These are phyloP conservation scores for Anthonomus grandis DNA, from an alignment of 1,140 invertebrate species.

Conservation along the genomic window DNA sequence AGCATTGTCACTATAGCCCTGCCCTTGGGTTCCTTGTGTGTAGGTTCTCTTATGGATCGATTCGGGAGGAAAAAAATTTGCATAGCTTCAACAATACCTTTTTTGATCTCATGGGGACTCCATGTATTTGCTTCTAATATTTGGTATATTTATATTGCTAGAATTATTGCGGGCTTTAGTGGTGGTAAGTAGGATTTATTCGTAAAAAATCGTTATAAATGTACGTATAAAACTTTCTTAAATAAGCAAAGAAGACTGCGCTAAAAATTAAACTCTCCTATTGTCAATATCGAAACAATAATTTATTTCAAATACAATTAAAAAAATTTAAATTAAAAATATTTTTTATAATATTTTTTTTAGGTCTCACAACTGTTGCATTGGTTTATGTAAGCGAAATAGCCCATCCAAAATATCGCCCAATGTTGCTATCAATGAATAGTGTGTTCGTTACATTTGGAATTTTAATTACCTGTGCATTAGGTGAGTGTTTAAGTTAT, in stretches of 20 bases:
- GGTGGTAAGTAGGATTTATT: constrained; percentile 40
- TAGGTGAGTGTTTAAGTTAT: constrained; percentile 30
- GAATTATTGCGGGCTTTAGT: constrained; percentile 54
- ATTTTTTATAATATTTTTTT: constrained; percentile 10
- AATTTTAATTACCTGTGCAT: constrained; percentile 54
- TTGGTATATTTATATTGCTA: constrained; percentile 50
- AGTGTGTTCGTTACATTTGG: constrained; percentile 58
- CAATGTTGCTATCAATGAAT: constrained; percentile 56
- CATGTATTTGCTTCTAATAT: constrained; percentile 49
- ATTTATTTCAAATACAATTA: neutral
- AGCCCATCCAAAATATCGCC: constrained; percentile 52
- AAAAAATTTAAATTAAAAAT: neutral
- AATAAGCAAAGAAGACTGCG: too few relatives aligned
- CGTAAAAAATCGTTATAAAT: neutral
- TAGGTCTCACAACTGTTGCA: constrained; percentile 53
- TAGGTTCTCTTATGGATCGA: constrained; percentile 61
- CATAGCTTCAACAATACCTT: constrained; percentile 55
- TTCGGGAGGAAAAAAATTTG: constrained; percentile 60
- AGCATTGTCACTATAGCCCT: constrained; percentile 55
- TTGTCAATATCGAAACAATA: neutral
- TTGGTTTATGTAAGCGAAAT: constrained; percentile 59
- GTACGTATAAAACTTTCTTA: too few relatives aligned
- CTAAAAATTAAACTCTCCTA: neutral
- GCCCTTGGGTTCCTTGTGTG: constrained; percentile 53
- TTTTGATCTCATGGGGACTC: constrained; percentile 57